Evolutionary conservation across 2,797 vertebrate species (phyloP).

Genomic region (Cynodonichthys magdalenae): DNA sequence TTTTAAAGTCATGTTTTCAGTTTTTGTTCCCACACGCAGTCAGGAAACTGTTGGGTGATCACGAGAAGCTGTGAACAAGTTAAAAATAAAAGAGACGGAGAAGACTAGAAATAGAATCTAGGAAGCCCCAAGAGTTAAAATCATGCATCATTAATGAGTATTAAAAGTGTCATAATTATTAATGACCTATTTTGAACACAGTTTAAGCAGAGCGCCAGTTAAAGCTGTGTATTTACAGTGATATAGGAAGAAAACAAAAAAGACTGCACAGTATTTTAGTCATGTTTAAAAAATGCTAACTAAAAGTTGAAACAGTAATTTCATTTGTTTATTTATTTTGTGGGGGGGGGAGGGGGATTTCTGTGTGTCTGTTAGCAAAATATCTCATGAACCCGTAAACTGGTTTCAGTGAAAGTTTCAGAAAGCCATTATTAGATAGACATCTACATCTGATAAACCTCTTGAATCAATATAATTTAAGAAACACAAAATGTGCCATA

Average conservation of each 20-base stretch:
- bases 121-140: constrained; percentile 41
- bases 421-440: no score
- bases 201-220: constrained; percentile 27
- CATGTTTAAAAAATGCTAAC: no score
- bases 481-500: no score
- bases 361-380: no score
- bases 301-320: no score
- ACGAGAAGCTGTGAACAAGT: constrained; percentile 24
- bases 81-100: constrained; percentile 33
- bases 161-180: constrained; percentile 61
- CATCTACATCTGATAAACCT: no score
- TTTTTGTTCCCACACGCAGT: constrained; percentile 24
- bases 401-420: no score
- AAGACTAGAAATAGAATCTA: constrained; percentile 46
- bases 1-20: constrained; percentile 27
- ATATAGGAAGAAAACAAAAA: constrained; percentile 12
- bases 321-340: no score
- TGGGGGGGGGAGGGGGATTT: no score
- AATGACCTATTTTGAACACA: constrained; percentile 52
- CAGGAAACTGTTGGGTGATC: constrained; percentile 9
- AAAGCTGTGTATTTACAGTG: constrained; percentile 35
- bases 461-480: no score
- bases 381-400: no score
- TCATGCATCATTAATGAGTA: constrained; percentile 61
- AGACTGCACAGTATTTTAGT: background rate